phyloP scores from a whole-genome alignment of 2,888 invertebrate genomes.

The Aspidiotus destructor region DNA sequence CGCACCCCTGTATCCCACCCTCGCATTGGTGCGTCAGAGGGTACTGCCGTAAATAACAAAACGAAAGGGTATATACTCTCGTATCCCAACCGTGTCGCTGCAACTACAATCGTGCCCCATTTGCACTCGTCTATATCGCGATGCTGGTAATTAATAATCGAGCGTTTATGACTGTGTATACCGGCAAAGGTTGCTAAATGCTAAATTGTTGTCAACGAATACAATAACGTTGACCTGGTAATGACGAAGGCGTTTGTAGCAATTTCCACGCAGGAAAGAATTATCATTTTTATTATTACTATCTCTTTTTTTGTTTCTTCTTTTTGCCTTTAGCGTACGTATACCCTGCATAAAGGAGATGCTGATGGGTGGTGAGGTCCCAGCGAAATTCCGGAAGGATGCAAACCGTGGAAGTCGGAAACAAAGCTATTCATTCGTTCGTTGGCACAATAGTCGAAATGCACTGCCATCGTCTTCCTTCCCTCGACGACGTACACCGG shows the following conservation, averaged over 20 bases:
- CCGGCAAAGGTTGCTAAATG: background rate
- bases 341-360: too few species aligned
- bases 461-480: background rate
- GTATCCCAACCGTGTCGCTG: too few species aligned
- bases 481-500: background rate
- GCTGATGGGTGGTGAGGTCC: constrained; percentile 10
- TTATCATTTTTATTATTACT: constrained; percentile 8
- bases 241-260: constrained; percentile 3
- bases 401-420: constrained; percentile 27
- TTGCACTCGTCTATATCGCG: too few species aligned
- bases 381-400: constrained; percentile 23
- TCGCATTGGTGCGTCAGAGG: too few species aligned
- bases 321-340: too few species aligned
- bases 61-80: too few species aligned
- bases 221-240: constrained; percentile 19
- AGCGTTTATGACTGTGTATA: too few species aligned
- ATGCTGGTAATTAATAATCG: too few species aligned
- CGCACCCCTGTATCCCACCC: too few species aligned
- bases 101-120: too few species aligned
- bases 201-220: constrained; percentile 20
- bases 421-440: constrained; percentile 21
- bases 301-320: too few species aligned
- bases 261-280: constrained; percentile 20
- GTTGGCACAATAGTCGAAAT: constrained; percentile 21
- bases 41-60: too few species aligned